A percentile compares a stretch with the other conserved stretches of the same genome.
Conservation (phyloP, 1,140 invertebrate genomes). For the Ylistrum balloti region DNA sequence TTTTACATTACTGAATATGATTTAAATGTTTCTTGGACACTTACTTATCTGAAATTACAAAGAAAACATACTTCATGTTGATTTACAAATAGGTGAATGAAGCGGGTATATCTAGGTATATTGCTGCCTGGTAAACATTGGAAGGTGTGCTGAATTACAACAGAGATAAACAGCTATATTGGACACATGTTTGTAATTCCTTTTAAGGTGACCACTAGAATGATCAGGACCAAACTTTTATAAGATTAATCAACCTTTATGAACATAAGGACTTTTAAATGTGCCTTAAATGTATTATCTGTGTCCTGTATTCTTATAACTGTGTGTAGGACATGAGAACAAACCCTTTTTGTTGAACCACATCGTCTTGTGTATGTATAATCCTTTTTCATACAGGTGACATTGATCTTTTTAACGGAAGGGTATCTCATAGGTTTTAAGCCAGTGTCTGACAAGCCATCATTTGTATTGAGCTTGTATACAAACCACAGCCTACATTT, state of each 20-base stretch:
- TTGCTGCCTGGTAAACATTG: not conserved
- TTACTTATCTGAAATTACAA: not conserved
- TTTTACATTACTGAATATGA: too few relatives aligned
- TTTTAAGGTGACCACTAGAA: not conserved
- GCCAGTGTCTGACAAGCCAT: not conserved
- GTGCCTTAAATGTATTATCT: not conserved
- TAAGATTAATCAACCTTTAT: conserved; percentile 28
- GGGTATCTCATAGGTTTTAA: not conserved
- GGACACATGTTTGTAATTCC: not conserved
- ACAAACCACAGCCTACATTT: conserved; percentile 7
- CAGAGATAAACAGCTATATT: not conserved
- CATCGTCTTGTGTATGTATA: conserved; percentile 8
- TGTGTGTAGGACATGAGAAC: not conserved
- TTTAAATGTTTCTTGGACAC: not conserved
- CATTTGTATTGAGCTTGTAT: not conserved
- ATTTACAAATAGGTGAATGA: not conserved
- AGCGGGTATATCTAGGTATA: not conserved
- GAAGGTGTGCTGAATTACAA: not conserved
- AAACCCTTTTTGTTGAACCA: not conserved
- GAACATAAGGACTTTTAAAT: conserved; percentile 16
- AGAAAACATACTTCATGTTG: not conserved
- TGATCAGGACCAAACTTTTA: not conserved
- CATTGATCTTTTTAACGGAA: conserved; percentile 7
- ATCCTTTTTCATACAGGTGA: not conserved
- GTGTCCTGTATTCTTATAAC: not conserved